Conservation (phyloP, 2,888 invertebrate species). For the Drosophila sordidula region DNA sequence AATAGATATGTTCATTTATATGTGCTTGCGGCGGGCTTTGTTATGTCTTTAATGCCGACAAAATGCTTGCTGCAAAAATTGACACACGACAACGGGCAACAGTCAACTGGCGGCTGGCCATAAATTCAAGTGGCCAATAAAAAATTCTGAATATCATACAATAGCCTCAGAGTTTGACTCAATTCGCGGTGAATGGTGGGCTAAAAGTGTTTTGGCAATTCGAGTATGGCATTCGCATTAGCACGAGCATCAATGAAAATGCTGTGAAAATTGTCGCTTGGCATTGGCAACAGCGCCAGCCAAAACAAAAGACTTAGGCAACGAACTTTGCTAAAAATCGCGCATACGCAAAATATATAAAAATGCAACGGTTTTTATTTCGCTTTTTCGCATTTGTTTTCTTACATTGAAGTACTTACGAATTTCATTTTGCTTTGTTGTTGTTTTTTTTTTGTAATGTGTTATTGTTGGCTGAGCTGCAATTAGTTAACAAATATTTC, state of each 20-base stretch:
- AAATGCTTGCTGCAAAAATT: conserved; percentile 50
- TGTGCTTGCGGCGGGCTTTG: conserved; percentile 52
- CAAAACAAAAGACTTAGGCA: conserved; percentile 72
- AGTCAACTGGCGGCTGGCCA: conserved; percentile 53
- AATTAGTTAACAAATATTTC: conserved; percentile 77
- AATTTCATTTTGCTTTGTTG: conserved; percentile 70
- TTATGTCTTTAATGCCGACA: conserved; percentile 54
- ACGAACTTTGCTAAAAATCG: conserved; percentile 55
- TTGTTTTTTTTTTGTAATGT: conserved; percentile 14
- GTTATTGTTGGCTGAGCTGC: conserved; percentile 53
- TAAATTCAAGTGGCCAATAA: conserved; percentile 78
- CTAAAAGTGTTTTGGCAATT: conserved; percentile 30
- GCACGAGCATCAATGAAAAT: conserved; percentile 39
- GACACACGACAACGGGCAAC: conserved; percentile 63
- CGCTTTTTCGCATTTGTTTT: conserved; percentile 6
- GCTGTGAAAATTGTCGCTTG: conserved; percentile 63
- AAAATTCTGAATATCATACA: conserved; percentile 67
- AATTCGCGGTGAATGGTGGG: conserved; percentile 44
- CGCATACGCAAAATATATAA: conserved; percentile 41
- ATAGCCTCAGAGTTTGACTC: conserved; percentile 41
- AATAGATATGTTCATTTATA: conserved; percentile 25
- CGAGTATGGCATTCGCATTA: conserved; percentile 29
- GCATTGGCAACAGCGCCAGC: conserved; percentile 28
- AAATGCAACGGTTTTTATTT: conserved; percentile 26
- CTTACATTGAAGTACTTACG: conserved; percentile 62